A percentile compares a stretch with the other conserved stretches of the same genome.
These are phyloP conservation scores for Mythimna lalbum DNA, from an alignment of 2,888 invertebrate genomes.

Conservation along the genomic window DNA sequence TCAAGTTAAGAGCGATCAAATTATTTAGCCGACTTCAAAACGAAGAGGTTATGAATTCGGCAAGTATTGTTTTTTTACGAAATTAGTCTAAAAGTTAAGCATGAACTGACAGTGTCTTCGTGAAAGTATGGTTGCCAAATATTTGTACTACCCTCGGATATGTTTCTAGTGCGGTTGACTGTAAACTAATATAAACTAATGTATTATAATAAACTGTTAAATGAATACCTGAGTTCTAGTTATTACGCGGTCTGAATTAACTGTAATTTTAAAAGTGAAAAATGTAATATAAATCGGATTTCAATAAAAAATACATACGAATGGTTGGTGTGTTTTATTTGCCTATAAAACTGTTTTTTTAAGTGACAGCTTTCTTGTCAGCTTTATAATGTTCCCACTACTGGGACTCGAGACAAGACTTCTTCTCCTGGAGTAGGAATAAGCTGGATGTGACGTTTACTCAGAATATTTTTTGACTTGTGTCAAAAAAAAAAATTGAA, in stretches of 20 bases:
- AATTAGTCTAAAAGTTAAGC: conserved; percentile 21
- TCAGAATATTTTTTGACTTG: no score
- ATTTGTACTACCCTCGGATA: conserved; percentile 45
- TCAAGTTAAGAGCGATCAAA: background rate
- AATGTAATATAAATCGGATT: conserved; percentile 86
- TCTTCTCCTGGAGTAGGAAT: no score
- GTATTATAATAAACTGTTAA: conserved; percentile 64
- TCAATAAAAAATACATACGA: conserved; percentile 85
- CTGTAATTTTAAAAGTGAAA: conserved; percentile 82
- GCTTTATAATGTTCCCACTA: no score
- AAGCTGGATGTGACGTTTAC: no score
- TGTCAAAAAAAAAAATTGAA: no score
- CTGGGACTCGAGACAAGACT: no score
- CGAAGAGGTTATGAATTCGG: background rate
- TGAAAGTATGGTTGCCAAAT: conserved; percentile 32
- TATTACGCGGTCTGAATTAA: conserved; percentile 77
- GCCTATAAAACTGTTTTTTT: no score
- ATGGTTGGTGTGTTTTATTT: conserved; percentile 35
- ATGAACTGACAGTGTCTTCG: conserved; percentile 52
- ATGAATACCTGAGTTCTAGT: conserved; percentile 68
- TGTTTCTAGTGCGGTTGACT: conserved; percentile 64
- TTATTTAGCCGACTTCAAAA: conserved; percentile 5
- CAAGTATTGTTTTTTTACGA: conserved; percentile 7
- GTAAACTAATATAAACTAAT: conserved; percentile 66
- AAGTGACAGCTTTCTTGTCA: no score